A percentile compares a stretch with the other conserved stretches of the same genome.
phyloP scores from a whole-genome alignment of 2,888 invertebrate species.

The Sinelater perroti region DNA sequence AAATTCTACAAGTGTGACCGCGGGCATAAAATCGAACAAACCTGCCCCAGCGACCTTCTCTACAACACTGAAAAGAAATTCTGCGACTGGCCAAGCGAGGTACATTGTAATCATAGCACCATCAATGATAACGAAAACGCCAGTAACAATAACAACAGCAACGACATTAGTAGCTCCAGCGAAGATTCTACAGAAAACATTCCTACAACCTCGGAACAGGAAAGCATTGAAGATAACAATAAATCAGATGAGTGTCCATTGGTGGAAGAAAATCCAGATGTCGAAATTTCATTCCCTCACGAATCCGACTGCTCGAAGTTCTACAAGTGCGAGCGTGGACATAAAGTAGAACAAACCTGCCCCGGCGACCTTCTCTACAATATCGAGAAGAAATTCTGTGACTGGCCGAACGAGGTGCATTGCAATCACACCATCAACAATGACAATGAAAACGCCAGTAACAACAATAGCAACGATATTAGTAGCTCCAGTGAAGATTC shows the following conservation, averaged over 20 bases:
- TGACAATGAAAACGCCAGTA: too few species aligned
- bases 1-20: conserved; percentile 40
- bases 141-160: too few species aligned
- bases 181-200: too few species aligned
- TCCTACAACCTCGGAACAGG: too few species aligned
- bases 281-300: conserved; percentile 24
- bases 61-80: conserved; percentile 36
- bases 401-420: conserved; percentile 5
- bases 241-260: conserved; percentile 4
- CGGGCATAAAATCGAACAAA: conserved; percentile 27
- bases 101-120: too few species aligned
- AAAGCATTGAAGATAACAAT: too few species aligned
- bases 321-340: conserved; percentile 26
- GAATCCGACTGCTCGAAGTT: conserved; percentile 31
- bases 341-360: conserved; percentile 9
- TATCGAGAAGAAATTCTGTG: conserved; percentile 3
- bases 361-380: conserved; percentile 15
- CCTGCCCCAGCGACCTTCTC: conserved; percentile 40
- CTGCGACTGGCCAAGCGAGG: conserved; percentile 42
- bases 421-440: too few species aligned
- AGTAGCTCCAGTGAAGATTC: too few species aligned
- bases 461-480: too few species aligned
- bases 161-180: too few species aligned
- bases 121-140: too few species aligned
- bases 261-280: conserved; percentile 22